These are phyloP conservation scores for Acromyrmex echinatior DNA, from an alignment of 1,140 invertebrate genomes.

Conservation along the genomic window DNA sequence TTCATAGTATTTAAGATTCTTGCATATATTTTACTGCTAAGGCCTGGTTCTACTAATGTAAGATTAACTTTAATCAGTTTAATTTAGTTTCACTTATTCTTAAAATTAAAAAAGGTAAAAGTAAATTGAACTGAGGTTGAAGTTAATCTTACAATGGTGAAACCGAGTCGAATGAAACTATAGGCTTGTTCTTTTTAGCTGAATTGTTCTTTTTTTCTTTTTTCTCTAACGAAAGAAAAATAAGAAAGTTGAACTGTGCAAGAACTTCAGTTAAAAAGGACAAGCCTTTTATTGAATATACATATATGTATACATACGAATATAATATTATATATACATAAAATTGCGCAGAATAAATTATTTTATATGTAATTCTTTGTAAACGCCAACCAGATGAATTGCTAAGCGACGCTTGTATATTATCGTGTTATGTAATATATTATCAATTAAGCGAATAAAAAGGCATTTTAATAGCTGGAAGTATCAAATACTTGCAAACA, in stretches of 20 bases:
- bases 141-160: too few species aligned
- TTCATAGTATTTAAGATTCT: slow-evolving; percentile 5
- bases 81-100: too few species aligned
- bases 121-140: too few species aligned
- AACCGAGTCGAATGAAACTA: neutral
- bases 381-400: slow-evolving; percentile 25
- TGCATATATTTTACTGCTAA: slow-evolving; percentile 21
- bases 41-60: too few species aligned
- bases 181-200: too few species aligned
- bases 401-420: slow-evolving; percentile 11
- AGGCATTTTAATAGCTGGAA: slow-evolving; percentile 7
- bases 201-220: too few species aligned
- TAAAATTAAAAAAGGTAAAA: too few species aligned
- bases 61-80: too few species aligned
- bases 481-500: neutral
- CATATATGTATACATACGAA: slow-evolving; percentile 20
- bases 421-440: slow-evolving; percentile 45
- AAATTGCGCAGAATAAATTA: slow-evolving; percentile 36
- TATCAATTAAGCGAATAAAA: slow-evolving; percentile 59
- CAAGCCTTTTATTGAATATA: neutral
- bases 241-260: too few species aligned
- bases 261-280: too few species aligned
- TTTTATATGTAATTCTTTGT: slow-evolving; percentile 66
- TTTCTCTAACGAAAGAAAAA: too few species aligned
- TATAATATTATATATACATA: slow-evolving; percentile 7